A percentile compares a stretch with the other conserved stretches of the same genome.
phyloP scores from a whole-genome alignment of 1,140 invertebrate species.

The Daktulosphaira vitifoliae region DNA sequence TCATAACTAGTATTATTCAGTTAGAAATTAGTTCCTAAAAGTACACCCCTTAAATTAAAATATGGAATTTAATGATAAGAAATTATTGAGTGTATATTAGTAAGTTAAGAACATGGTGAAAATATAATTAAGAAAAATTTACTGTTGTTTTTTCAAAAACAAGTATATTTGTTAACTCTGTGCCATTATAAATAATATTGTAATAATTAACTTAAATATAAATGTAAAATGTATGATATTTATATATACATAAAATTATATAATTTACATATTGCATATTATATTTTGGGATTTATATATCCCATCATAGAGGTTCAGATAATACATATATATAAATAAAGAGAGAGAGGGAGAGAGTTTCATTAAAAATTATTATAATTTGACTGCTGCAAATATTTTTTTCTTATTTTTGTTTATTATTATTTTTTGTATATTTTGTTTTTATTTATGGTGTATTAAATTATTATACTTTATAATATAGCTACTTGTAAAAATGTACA shows the following conservation, averaged over 20 bases:
- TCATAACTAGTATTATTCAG: not conserved
- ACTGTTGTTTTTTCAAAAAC: too few relatives aligned
- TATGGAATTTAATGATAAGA: not conserved
- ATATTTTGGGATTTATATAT: too few relatives aligned
- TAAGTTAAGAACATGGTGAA: conserved; percentile 19
- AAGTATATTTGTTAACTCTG: conserved; percentile 19
- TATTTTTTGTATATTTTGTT: conserved; percentile 31
- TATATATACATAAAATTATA: too few relatives aligned
- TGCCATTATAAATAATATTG: conserved; percentile 32
- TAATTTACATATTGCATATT: too few relatives aligned
- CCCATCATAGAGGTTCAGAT: too few relatives aligned
- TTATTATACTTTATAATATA: not conserved
- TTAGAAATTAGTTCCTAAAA: conserved; percentile 8
- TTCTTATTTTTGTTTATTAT: conserved; percentile 21
- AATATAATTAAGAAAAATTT: too few relatives aligned
- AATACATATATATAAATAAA: too few relatives aligned
- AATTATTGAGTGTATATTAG: conserved; percentile 6
- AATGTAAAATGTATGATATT: too few relatives aligned
- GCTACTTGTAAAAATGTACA: not conserved
- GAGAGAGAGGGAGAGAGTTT: too few relatives aligned
- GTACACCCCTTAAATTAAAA: not conserved
- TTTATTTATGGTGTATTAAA: conserved; percentile 2
- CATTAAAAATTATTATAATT: conserved; percentile 17
- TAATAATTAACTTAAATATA: too few relatives aligned
- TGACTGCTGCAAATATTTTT: conserved; percentile 12